Conservation (phyloP, 2,113 vertebrate species). For the Taurulus bubalis region DNA sequence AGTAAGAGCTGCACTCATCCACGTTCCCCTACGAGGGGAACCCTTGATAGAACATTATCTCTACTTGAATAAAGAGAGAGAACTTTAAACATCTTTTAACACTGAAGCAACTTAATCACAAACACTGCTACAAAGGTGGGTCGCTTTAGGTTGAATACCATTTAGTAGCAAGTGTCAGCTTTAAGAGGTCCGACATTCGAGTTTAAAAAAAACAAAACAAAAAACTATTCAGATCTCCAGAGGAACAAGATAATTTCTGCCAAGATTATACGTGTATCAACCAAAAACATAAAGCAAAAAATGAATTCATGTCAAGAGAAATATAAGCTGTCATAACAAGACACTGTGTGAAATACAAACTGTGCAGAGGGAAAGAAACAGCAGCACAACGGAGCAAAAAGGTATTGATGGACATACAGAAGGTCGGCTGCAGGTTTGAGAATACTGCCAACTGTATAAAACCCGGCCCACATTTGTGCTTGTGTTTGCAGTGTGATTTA, state of each 20-base stretch:
- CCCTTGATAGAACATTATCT: background rate
- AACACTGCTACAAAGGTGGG: slow-evolving; percentile 37
- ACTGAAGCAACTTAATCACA: slow-evolving; percentile 29
- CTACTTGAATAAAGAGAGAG: slow-evolving; percentile 10
- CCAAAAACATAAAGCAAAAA: background rate
- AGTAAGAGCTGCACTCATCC: slow-evolving; percentile 30
- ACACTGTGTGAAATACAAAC: background rate
- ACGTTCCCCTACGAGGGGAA: slow-evolving; percentile 5
- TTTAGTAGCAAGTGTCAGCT: slow-evolving; percentile 9
- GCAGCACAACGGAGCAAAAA: background rate
- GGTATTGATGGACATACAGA: background rate
- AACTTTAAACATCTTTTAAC: slow-evolving; percentile 30
- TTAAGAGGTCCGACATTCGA: background rate
- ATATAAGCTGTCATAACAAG: background rate
- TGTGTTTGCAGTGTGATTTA: slow-evolving; percentile 22
- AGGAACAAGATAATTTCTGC: background rate
- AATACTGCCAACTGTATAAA: slow-evolving; percentile 1
- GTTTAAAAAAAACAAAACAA: background rate
- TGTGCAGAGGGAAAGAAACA: background rate
- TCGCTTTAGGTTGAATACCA: background rate
- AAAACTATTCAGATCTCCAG: background rate
- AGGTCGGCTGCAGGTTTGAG: background rate
- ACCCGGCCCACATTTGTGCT: slow-evolving; percentile 32
- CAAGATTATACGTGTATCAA: background rate
- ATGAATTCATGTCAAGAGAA: background rate